Conservation (phyloP, 2,113 vertebrate genomes). For the Trichechus manatus region DNA sequence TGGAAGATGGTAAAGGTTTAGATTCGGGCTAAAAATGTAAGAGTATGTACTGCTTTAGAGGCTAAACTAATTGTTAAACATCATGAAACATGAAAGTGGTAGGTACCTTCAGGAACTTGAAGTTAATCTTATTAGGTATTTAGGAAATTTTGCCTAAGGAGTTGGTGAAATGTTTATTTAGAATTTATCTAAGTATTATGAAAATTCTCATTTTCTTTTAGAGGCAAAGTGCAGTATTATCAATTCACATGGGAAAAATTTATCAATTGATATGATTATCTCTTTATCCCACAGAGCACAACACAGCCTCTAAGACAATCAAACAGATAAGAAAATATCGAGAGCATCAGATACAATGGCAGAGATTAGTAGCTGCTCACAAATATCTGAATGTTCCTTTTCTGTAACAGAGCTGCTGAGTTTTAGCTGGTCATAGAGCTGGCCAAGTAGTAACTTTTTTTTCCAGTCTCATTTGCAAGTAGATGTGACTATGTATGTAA, state of each 20-base stretch:
- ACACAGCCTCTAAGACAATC: neutral
- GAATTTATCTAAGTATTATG: neutral
- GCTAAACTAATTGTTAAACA: neutral
- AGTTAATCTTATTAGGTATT: conserved; percentile 23
- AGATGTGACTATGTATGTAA: neutral
- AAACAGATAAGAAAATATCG: neutral
- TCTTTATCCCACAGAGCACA: neutral
- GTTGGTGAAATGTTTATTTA: conserved; percentile 27
- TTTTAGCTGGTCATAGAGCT: neutral
- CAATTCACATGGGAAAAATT: neutral
- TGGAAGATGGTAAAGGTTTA: conserved; percentile 32
- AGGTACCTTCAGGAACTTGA: conserved; percentile 4
- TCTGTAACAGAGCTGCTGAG: neutral
- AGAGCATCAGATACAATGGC: neutral
- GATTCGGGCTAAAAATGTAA: neutral
- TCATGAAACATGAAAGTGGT: neutral
- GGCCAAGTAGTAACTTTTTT: neutral
- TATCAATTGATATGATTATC: neutral
- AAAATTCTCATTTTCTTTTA: conserved; percentile 43
- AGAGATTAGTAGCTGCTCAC: neutral
- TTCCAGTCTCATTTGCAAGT: neutral
- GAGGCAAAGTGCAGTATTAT: conserved; percentile 36
- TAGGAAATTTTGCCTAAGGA: conserved; percentile 18
- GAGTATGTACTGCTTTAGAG: neutral
- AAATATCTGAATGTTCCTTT: neutral